Percentiles rank a stretch among this genome's conserved stretches.
These are phyloP conservation scores for Keiferia lycopersicella DNA, from an alignment of 2,888 invertebrate genomes.

Conservation along the genomic window DNA sequence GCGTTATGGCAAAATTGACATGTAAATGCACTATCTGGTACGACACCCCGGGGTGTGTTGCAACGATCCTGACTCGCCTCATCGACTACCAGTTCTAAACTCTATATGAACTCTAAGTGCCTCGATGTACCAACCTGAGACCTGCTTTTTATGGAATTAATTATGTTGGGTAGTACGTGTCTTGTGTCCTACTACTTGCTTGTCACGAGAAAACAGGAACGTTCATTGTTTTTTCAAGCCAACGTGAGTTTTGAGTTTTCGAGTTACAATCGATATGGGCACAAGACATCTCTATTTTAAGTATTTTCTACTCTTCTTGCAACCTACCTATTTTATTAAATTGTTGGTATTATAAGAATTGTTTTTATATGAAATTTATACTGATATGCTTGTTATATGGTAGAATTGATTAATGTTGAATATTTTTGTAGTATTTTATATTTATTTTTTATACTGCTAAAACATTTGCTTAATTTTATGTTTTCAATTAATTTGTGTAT, in stretches of 20 bases:
- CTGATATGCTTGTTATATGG: not conserved
- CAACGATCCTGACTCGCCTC: conserved; percentile 66
- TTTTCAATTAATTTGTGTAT: conserved; percentile 36
- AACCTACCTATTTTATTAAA: not conserved
- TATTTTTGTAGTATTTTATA: not conserved
- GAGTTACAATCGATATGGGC: conserved; percentile 22
- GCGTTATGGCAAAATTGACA: conserved; percentile 80
- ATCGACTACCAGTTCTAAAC: conserved; percentile 49
- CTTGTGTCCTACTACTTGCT: conserved; percentile 20
- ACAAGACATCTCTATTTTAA: conserved; percentile 9
- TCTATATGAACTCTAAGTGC: conserved; percentile 61
- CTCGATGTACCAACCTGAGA: not conserved
- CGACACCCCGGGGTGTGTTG: conserved; percentile 91
- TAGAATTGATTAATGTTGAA: not conserved
- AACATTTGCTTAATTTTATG: not conserved
- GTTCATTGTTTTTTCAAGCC: conserved; percentile 19
- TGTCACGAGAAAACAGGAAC: conserved; percentile 24
- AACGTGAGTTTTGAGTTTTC: conserved; percentile 25
- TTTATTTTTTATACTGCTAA: not conserved
- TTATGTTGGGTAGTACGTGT: conserved; percentile 11
- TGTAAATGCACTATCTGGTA: conserved; percentile 99
- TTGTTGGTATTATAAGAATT: not conserved
- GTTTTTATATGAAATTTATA: conserved; percentile 1
- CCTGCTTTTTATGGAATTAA: not conserved
- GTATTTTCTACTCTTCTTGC: not conserved